A percentile compares a stretch with the other conserved stretches of the same genome.
These are phyloP conservation scores for Euphydryas editha DNA, from an alignment of 2,888 invertebrate genomes.

Conservation along the genomic window DNA sequence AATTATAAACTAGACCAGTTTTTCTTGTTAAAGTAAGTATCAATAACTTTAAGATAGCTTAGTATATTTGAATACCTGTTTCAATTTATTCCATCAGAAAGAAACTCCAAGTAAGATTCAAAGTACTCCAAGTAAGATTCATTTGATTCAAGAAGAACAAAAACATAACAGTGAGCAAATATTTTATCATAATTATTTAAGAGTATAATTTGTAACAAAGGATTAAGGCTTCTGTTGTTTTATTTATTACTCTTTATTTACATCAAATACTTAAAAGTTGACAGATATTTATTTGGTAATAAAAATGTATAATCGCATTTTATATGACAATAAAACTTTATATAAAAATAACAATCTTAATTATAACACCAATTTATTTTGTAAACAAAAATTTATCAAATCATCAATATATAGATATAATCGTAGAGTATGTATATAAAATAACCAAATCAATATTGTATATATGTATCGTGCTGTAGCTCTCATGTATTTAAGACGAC, in stretches of 20 bases:
- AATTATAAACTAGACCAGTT: no score
- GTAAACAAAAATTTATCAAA: no score
- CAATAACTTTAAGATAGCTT: no score
- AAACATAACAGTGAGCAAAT: neutral
- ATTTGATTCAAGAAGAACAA: neutral
- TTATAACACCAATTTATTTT: no score
- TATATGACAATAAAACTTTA: neutral
- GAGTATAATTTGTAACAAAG: neutral
- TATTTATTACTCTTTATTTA: neutral
- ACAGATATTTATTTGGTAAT: no score
- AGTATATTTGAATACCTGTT: no score
- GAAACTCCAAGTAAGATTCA: no score
- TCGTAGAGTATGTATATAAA: neutral
- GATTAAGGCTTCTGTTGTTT: neutral
- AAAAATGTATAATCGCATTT: neutral
- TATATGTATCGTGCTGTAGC: neutral
- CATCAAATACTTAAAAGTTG: no score
- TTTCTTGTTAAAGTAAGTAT: no score
- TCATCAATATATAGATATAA: neutral
- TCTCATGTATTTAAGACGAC: constrained; percentile 4
- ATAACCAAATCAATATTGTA: neutral
- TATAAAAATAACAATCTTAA: neutral
- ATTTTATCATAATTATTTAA: neutral
- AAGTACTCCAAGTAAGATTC: no score
- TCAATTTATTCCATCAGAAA: no score